These are phyloP conservation scores for Menidia beryllina DNA, from an alignment of 2,113 vertebrate genomes.

Conservation along the genomic window DNA sequence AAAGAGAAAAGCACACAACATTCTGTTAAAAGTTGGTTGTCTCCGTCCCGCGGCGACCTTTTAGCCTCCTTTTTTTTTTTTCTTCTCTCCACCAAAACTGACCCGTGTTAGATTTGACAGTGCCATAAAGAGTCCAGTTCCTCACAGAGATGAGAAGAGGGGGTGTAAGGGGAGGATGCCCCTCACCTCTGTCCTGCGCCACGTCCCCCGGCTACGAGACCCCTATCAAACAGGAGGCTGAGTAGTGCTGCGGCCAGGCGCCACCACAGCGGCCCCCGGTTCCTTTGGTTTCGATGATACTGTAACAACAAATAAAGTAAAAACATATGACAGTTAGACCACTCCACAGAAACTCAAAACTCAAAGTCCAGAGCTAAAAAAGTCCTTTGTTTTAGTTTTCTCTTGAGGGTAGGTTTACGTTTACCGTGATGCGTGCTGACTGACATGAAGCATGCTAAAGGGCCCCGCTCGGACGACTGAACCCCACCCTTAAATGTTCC, in stretches of 20 bases:
- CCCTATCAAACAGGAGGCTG: slow-evolving; percentile 77
- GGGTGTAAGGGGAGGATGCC: slow-evolving; percentile 1
- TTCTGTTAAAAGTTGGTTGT: slow-evolving; percentile 74
- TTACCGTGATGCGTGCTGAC: slow-evolving; percentile 14
- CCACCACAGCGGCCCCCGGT: slow-evolving; percentile 80
- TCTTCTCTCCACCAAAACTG: slow-evolving; percentile 44
- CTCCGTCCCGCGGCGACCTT: slow-evolving; percentile 82
- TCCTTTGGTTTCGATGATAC: slow-evolving; percentile 86
- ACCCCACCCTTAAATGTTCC: slow-evolving; percentile 55
- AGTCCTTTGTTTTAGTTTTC: slow-evolving; percentile 7
- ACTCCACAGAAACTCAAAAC: slow-evolving; percentile 10
- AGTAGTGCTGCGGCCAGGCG: slow-evolving; percentile 78
- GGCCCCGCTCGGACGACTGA: slow-evolving; percentile 45
- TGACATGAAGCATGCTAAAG: slow-evolving; percentile 23
- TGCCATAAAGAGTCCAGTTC: slow-evolving; percentile 77
- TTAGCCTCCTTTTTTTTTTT: slow-evolving; percentile 29
- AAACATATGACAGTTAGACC: background rate
- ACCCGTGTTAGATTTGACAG: slow-evolving; percentile 83
- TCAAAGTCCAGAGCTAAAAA: slow-evolving; percentile 8
- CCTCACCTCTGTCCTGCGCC: slow-evolving; percentile 78
- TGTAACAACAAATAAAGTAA: slow-evolving; percentile 59
- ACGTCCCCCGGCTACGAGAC: slow-evolving; percentile 60
- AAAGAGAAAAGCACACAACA: slow-evolving; percentile 53
- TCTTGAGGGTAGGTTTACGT: background rate
- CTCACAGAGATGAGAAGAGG: slow-evolving; percentile 50